Base-by-base conservation (phyloP, 1,140 invertebrate species). In the Drosophila busckii region DNA sequence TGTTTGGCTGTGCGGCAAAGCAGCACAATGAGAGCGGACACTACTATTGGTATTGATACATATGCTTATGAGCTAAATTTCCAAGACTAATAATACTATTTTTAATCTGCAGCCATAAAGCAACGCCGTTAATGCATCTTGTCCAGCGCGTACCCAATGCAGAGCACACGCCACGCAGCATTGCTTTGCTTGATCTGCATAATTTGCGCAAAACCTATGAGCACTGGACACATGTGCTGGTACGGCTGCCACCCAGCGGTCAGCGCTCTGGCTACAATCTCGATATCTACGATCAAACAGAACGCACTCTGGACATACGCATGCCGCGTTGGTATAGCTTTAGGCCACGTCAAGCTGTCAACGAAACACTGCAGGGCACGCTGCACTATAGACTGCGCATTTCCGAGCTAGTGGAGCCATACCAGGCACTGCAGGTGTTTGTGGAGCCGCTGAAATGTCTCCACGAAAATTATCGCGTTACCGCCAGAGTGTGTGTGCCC, bases 1-100 rank as follows among this genome's bases (percentile, higher is more conserved):
- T 94, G 10, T 95, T 92, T 76, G 91, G 90, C 10, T 95, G 93
- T 80, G 89, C 89, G 20, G 91, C 92, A 3, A 89, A 89, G 32
- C 84, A 76, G 7, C 70, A 89, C 9, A 80, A 61, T 9, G 32
- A 89, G 44, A 88, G 87, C 13, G 84, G 88, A 4, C 88, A 89
- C 41, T 89, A 90, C 87, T 88, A 91, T 76, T 94, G 93, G 93
- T 94, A 23, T 42, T 29, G 6, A 34, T 48, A 15, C 19, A 7
- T 28, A 12, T 3, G 12, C 9, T 3, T 5, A n/a, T n/a, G n/a
- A n/a, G n/a, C n/a, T n/a, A n/a, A n/a, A n/a, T n/a, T n/a, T n/a
- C n/a, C n/a, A 7, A n/a, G 1, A 28, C 1, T 16, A 31, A 29
- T 13, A 10, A 4, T 12, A 58, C 19, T 22, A 4, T 2, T 32